Base-by-base conservation (phyloP, 2,888 invertebrate species). In the Vanessa cardui region DNA sequence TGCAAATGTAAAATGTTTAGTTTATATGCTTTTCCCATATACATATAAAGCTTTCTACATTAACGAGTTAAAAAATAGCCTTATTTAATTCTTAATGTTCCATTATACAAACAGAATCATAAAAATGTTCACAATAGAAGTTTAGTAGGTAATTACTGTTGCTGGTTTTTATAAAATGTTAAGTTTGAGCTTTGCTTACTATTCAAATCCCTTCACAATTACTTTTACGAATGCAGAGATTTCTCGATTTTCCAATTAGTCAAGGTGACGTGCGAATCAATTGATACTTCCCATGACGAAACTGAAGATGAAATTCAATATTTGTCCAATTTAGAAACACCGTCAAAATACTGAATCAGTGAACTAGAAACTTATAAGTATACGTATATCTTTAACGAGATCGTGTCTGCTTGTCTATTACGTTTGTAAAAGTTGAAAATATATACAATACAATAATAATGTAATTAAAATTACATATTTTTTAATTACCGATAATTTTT, bases 251-350 rank as follows among this genome's bases (percentile, higher is more conserved):
- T 31, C 50, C 66, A 52, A 66, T 66, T 67, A 62, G 62, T 67
- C 62, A 64, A 68, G 60, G 64, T 56, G 68, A 68, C 64, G 60
- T 58, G 60, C 68, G 68, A 61, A 68, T 64, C 60, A 61, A 64
- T 60, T 64, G 64, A 64, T 60, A 64, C 64, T 68, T 68, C 68
- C 68, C 68, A 68, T 68, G 64, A 68, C 60, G 66, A 61, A 66
- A 66, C 54, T 21, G 60, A 60, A 68, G 60, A 64, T 61, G 60
- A 60, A 60, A 60, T 64, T 56, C 60, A 58, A 64, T 64, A 68
- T 49, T 64, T 56, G 60, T 68, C 50, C 56, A 59, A 49, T 64
- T 64, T 60, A 64, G 39, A 49, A 54, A 56, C 60, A 47, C 46
- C 46, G 46, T 33, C 44, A 21, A 47, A 54, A 46, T n/a, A 46